Base-by-base conservation (phyloP, 1,140 invertebrate species). In the Dendrolimus kikuchii region DNA sequence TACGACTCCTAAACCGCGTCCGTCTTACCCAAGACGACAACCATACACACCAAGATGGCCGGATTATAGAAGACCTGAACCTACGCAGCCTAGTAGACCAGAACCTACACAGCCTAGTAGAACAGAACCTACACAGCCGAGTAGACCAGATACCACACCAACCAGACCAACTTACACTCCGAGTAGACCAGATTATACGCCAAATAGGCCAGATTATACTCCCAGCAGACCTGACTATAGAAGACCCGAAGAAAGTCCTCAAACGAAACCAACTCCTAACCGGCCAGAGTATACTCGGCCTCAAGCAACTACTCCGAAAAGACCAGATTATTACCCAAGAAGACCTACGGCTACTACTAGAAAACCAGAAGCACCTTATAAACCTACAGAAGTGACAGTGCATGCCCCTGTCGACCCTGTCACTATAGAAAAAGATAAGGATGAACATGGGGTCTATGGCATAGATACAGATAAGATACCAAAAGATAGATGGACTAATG, bases 401-500 rank as follows among this genome's bases (percentile, higher is more conserved):
- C 50, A 54, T 9, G 38, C 37, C 40, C 55, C 57, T 38, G 46
- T 50, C 42, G 42, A 51, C 37, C 50, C 50, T 3, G 38, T 44
- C 37, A 44, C 41, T n/a, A 63, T 74, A 40, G 72, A 72, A 57
- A 74, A 53, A 55, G 74, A 74, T 8, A 67, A 55, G 39, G 62
- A 66, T 43, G 57, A 67, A 8, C 71, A 77, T 52, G 73, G 71
- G 6, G 64, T 55, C 39, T 71, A 68, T 36, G 55, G 46, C 6
- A 37, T 81, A 5, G 60, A 81, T 45, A 70, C 69, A 5, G 57
- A 51, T 9, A 51, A 41, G 5, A 51, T 75, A 48, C 74, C 80
- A 5, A 76, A 77, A 9, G 68, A 81, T 37, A 72, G 59, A 44
- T 78, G 76, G 70, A 78, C 72, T 4, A 73, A 77, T 61, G 71